phyloP scores from a whole-genome alignment of 1,140 invertebrate species.

The Paraescarpia echinospica region DNA sequence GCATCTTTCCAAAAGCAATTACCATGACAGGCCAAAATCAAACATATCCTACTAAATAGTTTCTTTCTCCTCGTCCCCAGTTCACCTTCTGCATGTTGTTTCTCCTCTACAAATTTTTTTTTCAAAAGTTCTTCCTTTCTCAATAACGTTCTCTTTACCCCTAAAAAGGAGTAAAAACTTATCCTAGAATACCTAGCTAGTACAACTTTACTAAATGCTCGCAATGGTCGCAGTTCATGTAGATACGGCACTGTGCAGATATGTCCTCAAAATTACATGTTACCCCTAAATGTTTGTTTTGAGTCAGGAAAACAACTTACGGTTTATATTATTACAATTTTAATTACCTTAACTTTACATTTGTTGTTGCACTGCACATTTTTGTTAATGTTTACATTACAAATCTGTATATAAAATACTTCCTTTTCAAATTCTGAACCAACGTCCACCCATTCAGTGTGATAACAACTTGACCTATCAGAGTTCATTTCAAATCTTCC shows the following conservation, averaged over 20 bases:
- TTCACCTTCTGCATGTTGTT: neutral
- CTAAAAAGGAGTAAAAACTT: neutral
- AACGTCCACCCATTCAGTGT: no score
- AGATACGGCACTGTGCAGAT: no score
- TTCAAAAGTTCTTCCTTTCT: neutral
- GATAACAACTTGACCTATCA: neutral
- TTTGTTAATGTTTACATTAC: no score
- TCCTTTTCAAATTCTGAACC: no score
- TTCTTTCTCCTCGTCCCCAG: neutral
- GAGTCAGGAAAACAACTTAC: no score
- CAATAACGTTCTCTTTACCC: neutral
- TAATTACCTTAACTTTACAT: no score
- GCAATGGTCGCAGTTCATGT: no score
- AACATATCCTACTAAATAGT: neutral
- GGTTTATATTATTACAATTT: no score
- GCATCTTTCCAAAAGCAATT: neutral
- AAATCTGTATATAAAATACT: no score
- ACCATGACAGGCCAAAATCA: neutral
- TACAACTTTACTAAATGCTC: neutral
- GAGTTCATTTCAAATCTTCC: neutral
- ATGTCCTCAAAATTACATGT: no score
- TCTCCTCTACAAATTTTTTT: neutral
- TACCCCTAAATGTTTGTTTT: no score
- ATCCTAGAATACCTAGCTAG: neutral
- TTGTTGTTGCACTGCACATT: no score